Evolutionary conservation across 2,797 vertebrate species (phyloP).

Genomic region (Falco novaeseelandiae): DNA sequence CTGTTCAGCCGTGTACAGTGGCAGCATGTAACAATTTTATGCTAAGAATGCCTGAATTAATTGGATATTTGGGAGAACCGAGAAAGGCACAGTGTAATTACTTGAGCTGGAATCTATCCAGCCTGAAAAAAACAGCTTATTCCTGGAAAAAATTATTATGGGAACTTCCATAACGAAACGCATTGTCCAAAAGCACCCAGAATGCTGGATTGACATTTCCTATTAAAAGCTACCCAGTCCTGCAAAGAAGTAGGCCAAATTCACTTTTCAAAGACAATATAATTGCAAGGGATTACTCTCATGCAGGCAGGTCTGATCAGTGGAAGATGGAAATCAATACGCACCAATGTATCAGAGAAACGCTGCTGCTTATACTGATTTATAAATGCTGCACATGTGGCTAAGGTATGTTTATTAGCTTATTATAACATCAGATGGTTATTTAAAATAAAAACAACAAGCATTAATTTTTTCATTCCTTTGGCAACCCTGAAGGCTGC

Average conservation of each 20-base stretch:
- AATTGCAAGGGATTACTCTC: not conserved
- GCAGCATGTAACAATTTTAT: not conserved
- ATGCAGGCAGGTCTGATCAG: not conserved
- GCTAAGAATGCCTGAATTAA: slow-evolving; percentile 29
- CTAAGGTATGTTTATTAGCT: not conserved
- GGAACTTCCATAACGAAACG: not conserved
- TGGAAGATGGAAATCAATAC: not conserved
- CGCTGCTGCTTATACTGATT: not conserved
- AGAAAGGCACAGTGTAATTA: slow-evolving; percentile 23
- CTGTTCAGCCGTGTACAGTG: not conserved
- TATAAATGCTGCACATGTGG: not conserved
- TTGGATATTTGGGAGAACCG: not conserved
- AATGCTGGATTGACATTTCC: not conserved
- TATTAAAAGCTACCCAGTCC: not conserved
- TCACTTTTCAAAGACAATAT: not conserved
- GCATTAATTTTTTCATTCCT: not conserved
- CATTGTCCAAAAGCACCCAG: not conserved
- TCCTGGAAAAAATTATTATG: not conserved
- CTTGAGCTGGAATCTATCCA: slow-evolving; percentile 1
- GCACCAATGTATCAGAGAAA: not conserved
- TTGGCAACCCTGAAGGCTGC: not conserved
- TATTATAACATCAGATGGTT: not conserved
- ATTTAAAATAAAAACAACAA: not conserved
- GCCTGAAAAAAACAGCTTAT: not conserved
- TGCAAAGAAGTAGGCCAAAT: not conserved